Evolutionary conservation across 1,140 invertebrate species (phyloP).

Genomic region (Scaptomyza pallida): DNA sequence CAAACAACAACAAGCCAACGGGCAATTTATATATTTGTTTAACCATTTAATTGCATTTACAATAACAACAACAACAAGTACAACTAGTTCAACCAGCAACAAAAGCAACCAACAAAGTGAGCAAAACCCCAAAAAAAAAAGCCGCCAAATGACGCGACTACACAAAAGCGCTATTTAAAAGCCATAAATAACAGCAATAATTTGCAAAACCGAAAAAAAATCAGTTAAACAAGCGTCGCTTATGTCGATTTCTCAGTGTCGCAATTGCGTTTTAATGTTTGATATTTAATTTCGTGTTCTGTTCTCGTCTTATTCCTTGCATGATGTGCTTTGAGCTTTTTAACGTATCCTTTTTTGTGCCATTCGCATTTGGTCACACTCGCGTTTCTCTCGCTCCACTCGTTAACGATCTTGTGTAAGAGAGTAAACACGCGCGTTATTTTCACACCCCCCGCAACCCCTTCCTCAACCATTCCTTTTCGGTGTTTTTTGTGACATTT

Average conservation of each 20-base stretch:
- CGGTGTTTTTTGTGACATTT: slow-evolving; percentile 23
- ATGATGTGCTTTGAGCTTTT: slow-evolving; percentile 44
- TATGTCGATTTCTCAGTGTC: slow-evolving; percentile 16
- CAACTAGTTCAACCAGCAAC: neutral
- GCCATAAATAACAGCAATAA: slow-evolving; percentile 12
- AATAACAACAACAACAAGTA: slow-evolving; percentile 19
- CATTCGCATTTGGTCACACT: slow-evolving; percentile 25
- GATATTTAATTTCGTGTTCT: slow-evolving; percentile 12
- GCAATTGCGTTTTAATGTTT: slow-evolving; percentile 1
- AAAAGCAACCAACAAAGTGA: slow-evolving; percentile 2
- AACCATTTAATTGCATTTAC: slow-evolving; percentile 42
- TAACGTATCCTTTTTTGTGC: slow-evolving; percentile 33
- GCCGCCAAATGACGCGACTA: slow-evolving; percentile 19
- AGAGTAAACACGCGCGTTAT: slow-evolving; percentile 41
- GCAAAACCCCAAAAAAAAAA: neutral
- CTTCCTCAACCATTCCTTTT: neutral
- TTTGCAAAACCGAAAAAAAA: slow-evolving; percentile 6
- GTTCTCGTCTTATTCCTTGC: slow-evolving; percentile 8
- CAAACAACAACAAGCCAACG: slow-evolving; percentile 34
- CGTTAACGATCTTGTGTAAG: slow-evolving; percentile 4
- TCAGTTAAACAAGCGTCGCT: slow-evolving; percentile 22
- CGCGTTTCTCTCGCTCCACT: neutral
- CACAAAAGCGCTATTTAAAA: neutral
- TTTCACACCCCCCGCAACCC: neutral
- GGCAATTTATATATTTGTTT: slow-evolving; percentile 32